Base-by-base conservation (phyloP, 2,888 invertebrate species). In the Drosophila nr. perissopoda region DNA sequence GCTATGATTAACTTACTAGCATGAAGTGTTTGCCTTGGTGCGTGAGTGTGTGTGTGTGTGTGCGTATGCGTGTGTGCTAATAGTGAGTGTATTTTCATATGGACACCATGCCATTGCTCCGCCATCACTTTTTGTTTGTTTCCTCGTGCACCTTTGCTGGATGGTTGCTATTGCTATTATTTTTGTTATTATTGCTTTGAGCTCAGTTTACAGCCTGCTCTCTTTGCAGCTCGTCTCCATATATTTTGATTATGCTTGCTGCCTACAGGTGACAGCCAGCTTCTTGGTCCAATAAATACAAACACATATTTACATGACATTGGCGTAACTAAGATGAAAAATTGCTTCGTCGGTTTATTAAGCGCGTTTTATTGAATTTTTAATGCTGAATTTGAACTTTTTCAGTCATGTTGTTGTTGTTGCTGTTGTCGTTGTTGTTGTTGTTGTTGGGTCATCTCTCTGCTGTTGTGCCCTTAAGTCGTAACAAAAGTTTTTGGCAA, bases 341-440 rank as follows among this genome's bases (percentile, higher is more conserved):
- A 83, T 85, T 67, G 81, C 70, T 73, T 66, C 76, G 70, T 80
- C 77, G 67, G 77, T 73, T 76, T 85, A 83, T 81, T 76, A 80
- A 76, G 63, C 70, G 70, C 65, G 72, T 80, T 82, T 85, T 69
- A 71, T 69, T 66, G 57, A 69, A 70, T 67, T 70, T 70, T 68
- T 70, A 84, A 81, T 82, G 82, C 80, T 27, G 52, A 69, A 49
- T 53, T 64, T 56, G 2, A 38, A 64, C 40, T 53, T 36, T 48
- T 67, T 62, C 40, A 29, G 18, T 8, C 27, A 27, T 27, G 52
- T 27, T 51, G 62, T 27, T 29, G 40, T 49, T 31, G 27, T 36
- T 40, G 25, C 18, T 54, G 21, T 16, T 31, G 46, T 25, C 33
- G 40, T 31, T 42, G 29, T 25, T 46, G 21, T 21, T 11, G 51